These are phyloP conservation scores for Rallus crepitans DNA, from an alignment of 2,797 vertebrate species.

Conservation along the genomic window DNA sequence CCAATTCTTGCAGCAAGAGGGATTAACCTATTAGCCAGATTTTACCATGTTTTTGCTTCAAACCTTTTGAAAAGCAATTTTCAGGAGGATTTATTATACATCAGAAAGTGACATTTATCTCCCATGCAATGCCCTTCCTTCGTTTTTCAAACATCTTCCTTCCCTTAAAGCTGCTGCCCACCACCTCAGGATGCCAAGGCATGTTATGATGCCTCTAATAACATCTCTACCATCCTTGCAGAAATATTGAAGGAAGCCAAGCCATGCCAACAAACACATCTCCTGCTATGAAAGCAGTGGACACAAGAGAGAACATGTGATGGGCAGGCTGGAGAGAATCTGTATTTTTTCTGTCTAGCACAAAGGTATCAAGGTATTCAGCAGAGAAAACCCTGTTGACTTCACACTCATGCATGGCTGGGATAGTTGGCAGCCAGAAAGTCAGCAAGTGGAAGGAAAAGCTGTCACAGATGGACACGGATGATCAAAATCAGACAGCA, in stretches of 20 bases:
- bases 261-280: background rate
- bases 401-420: background rate
- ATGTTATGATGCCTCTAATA: background rate
- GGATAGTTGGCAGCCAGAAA: background rate
- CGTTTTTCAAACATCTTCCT: background rate
- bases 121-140: background rate
- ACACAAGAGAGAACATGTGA: background rate
- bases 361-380: background rate
- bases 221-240: background rate
- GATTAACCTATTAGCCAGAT: background rate
- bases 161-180: background rate
- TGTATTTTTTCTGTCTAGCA: background rate
- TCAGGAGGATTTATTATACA: background rate
- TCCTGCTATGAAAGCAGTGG: background rate
- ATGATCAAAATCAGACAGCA: background rate
- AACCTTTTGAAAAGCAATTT: background rate
- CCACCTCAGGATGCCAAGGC: background rate
- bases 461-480: slow-evolving; percentile 37
- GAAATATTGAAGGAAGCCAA: background rate
- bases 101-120: background rate
- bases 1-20: background rate
- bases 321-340: background rate
- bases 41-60: background rate
- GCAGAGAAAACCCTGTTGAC: slow-evolving; percentile 7
- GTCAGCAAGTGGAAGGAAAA: background rate